Percentiles rank a stretch among this genome's conserved stretches.
These are phyloP conservation scores for Noctuana brunneofusca DNA, from an alignment of 2,888 invertebrate species.

Conservation along the genomic window DNA sequence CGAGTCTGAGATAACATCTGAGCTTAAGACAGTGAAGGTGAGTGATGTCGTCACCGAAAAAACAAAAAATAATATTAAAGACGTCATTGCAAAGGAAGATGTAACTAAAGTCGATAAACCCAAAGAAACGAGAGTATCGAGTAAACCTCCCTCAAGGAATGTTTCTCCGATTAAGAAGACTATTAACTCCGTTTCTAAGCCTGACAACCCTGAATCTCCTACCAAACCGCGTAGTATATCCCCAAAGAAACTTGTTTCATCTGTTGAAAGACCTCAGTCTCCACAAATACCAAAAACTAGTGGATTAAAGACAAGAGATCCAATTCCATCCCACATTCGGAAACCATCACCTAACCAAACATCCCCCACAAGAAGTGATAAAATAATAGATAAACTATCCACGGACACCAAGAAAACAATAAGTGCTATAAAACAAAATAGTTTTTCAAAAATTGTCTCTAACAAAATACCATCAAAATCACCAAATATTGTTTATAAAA, in stretches of 20 bases:
- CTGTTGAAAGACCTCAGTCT: conserved; percentile 63
- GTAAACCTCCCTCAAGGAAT: conserved; percentile 60
- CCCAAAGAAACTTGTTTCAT: conserved; percentile 61
- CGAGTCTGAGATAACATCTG: conserved; percentile 52
- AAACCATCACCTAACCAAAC: conserved; percentile 54
- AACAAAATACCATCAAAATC: conserved; percentile 52
- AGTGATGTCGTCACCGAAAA: conserved; percentile 37
- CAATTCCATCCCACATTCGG: conserved; percentile 51
- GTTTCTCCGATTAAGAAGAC: conserved; percentile 66
- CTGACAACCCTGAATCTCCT: conserved; percentile 52
- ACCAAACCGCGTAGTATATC: conserved; percentile 65
- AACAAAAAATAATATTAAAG: conserved; percentile 36
- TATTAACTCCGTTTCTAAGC: conserved; percentile 42
- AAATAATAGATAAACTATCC: conserved; percentile 48
- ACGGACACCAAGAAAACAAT: conserved; percentile 60
- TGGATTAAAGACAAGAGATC: conserved; percentile 61
- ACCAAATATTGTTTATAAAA: conserved; percentile 47
- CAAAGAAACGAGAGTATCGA: conserved; percentile 51
- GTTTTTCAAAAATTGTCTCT: conserved; percentile 50
- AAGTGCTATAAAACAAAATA: conserved; percentile 56
- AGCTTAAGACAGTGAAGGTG: conserved; percentile 38
- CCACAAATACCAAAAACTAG: conserved; percentile 63
- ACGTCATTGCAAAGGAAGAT: conserved; percentile 39
- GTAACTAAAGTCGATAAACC: conserved; percentile 45
- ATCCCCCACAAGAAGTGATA: conserved; percentile 61